Evolutionary conservation across 2,113 vertebrate genomes (phyloP).

Genomic region (Acrocephalus kingi): DNA sequence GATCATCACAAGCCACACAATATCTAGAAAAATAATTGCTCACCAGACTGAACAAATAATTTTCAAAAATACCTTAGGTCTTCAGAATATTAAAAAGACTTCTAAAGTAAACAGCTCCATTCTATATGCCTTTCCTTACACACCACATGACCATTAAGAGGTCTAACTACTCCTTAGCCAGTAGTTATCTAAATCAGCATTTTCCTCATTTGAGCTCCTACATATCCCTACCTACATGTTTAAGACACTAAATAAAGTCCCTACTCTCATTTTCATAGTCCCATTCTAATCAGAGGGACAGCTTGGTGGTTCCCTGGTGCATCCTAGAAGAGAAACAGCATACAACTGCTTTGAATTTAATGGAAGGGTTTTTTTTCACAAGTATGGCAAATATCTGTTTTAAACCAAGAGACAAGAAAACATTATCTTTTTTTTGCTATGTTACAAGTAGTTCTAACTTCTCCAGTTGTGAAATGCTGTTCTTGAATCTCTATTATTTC

Average conservation of each 20-base stretch:
- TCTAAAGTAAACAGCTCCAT: neutral
- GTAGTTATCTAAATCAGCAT: constrained; percentile 24
- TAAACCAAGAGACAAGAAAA: neutral
- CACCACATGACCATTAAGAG: neutral
- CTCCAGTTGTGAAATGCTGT: neutral
- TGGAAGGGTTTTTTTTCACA: neutral
- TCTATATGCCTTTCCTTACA: neutral
- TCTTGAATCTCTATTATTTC: neutral
- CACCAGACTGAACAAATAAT: neutral
- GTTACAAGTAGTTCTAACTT: neutral
- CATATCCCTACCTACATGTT: neutral
- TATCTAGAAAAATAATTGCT: neutral
- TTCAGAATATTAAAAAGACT: neutral
- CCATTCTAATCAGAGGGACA: neutral
- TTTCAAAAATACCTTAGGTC: neutral
- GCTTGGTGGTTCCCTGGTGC: neutral
- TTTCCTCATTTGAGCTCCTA: neutral
- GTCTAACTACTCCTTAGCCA: constrained; percentile 3
- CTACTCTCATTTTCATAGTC: constrained; percentile 24
- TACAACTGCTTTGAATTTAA: neutral
- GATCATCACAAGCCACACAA: neutral
- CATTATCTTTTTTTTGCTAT: too few relatives aligned
- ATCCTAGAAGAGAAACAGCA: neutral
- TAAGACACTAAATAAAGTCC: neutral
- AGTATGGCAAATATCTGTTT: neutral